Evolutionary conservation across 1,140 invertebrate genomes (phyloP), one percentile per base, ranked within the genome.

Genomic region (Nebria ingens): DNA sequence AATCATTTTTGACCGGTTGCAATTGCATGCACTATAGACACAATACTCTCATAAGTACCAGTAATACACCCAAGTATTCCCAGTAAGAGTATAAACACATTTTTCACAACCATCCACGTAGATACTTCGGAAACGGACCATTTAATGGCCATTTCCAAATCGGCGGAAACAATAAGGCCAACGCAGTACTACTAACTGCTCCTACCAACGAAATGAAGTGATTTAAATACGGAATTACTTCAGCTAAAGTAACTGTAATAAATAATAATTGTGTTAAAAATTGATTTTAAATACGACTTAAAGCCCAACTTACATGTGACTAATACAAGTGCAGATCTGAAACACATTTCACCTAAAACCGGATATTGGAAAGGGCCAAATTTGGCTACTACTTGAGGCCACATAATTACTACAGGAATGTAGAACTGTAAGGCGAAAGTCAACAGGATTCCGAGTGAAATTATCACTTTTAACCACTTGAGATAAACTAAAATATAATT

Each of bases 181-280:
- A 73, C 0, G 87, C 83, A 21, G 89, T 89, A 59, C 89, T 91
- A 65, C 87, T 88, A 2, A 95, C 76, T 0, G 93, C 90, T 1
- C 93, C 93, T 42, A 96, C 86, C 40, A 95, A 73, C 0, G 93
- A 92, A 58, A 97, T 96, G 68, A 96, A 85, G 1, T 91, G 73
- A 40, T 87, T 86, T 51, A 97, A 73, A 61, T 91, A 75, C 0
- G 92, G 91, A 55, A 97, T 85, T 0, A 82, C 75, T 57, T 86
- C 81, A 0, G 92, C 92, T 42, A 94, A 71, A 2, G 81, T 68
- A 76, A 93, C 91, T 91, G 73, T 15, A 15, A 51, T 15, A 40
- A 13, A 19, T 51, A 53, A 3, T 2, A 20, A 3, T 29, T 11
- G 12, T 29, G n/a, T 25, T 2, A 15, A 53, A 38, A 25, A 25